Conservation (phyloP, 2,113 vertebrate species). For the Cyanistes caeruleus region DNA sequence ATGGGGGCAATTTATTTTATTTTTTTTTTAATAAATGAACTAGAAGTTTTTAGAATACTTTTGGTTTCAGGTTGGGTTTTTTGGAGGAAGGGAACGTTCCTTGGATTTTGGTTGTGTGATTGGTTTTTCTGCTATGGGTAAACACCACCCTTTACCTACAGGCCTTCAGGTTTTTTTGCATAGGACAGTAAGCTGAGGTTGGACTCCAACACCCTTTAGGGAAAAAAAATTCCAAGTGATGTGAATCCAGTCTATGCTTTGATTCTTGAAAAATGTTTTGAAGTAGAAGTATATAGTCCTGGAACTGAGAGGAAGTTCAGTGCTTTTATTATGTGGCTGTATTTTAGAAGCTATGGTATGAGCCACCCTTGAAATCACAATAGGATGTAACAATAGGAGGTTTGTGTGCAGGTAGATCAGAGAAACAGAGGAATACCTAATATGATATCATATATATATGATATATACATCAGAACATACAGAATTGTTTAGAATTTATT, state of each 20-base stretch:
- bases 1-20: slow-evolving; percentile 10
- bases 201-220: neutral
- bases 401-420: neutral
- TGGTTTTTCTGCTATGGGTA: neutral
- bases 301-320: neutral
- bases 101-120: neutral
- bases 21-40: slow-evolving; percentile 5
- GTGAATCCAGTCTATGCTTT: neutral
- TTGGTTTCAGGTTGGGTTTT: neutral
- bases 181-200: neutral
- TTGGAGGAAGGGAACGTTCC: neutral
- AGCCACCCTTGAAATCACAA: neutral
- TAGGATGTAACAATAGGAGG: neutral
- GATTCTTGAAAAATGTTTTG: neutral
- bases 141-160: neutral
- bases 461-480: neutral
- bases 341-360: neutral
- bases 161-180: neutral
- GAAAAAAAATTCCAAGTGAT: neutral
- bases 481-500: neutral
- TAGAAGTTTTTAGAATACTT: slow-evolving; percentile 4
- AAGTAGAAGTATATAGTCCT: neutral
- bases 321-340: too few species aligned
- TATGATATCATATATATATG: too few species aligned
- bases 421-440: neutral